Percentiles rank a stretch among this genome's conserved stretches.
Conservation (phyloP, 2,113 vertebrate species). For the Paedocypris sp. region DNA sequence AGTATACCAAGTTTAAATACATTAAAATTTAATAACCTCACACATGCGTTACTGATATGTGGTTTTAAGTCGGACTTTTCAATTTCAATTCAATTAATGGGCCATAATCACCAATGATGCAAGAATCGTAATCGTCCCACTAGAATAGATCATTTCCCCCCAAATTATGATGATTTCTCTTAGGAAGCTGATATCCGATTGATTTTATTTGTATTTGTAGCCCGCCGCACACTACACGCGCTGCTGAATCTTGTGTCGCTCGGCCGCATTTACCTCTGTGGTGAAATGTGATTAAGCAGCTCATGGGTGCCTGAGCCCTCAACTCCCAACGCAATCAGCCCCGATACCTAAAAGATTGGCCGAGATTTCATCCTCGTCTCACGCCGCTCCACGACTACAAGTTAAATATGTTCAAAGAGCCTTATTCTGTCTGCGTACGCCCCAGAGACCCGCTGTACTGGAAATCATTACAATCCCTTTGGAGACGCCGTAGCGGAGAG, state of each 20-base stretch:
- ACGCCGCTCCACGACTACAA: neutral
- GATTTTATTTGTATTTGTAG: slow-evolving; percentile 4
- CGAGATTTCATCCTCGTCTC: slow-evolving; percentile 2
- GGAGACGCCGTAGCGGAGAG: neutral
- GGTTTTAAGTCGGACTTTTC: no score
- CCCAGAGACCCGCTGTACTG: neutral
- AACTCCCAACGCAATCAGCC: slow-evolving; percentile 13
- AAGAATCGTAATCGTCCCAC: no score
- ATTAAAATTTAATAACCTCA: no score
- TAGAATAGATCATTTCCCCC: no score
- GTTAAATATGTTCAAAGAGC: slow-evolving; percentile 16
- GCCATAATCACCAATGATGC: no score
- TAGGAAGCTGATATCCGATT: no score
- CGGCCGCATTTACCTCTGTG: slow-evolving; percentile 16
- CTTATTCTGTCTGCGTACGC: slow-evolving; percentile 4
- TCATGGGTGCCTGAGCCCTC: neutral
- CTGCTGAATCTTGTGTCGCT: slow-evolving; percentile 10
- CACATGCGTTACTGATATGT: no score
- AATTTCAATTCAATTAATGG: no score
- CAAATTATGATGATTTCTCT: no score
- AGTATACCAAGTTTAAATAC: no score
- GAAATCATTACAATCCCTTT: slow-evolving; percentile 6
- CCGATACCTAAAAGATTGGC: slow-evolving; percentile 9
- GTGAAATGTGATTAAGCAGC: slow-evolving; percentile 19
- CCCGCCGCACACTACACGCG: neutral